phyloP scores from a whole-genome alignment of 2,888 invertebrate species.

The Iphiclides podalirius region DNA sequence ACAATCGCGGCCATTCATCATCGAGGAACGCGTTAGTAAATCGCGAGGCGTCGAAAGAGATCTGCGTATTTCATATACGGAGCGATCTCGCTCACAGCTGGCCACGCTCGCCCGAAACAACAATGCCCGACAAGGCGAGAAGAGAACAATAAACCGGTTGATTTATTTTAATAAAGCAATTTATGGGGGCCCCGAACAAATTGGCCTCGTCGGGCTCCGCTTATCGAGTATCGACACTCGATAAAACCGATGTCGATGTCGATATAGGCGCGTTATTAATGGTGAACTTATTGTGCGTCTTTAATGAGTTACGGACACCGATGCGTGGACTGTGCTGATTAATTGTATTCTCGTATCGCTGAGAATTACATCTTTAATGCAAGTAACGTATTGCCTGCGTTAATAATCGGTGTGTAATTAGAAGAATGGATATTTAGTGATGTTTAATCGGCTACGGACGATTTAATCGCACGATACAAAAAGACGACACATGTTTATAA shows the following conservation, averaged over 20 bases:
- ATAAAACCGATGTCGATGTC: conserved; percentile 64
- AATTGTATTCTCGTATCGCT: neutral
- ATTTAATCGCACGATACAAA: too few species aligned
- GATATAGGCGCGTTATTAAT: conserved; percentile 63
- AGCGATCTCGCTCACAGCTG: too few species aligned
- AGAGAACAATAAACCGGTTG: conserved; percentile 73
- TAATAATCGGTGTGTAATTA: neutral
- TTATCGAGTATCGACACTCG: conserved; percentile 67
- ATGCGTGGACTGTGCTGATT: conserved; percentile 1
- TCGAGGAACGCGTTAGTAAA: conserved; percentile 17
- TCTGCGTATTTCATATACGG: conserved; percentile 21
- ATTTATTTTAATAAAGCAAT: conserved; percentile 78
- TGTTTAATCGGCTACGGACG: too few species aligned
- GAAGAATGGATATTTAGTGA: too few species aligned
- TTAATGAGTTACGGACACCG: conserved; percentile 47
- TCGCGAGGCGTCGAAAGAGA: conserved; percentile 21
- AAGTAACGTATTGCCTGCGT: neutral
- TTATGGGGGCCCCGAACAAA: conserved; percentile 70
- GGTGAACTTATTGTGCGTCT: conserved; percentile 55
- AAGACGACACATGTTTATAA: too few species aligned
- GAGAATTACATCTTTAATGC: conserved; percentile 5
- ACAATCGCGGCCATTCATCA: conserved; percentile 13
- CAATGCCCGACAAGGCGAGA: conserved; percentile 65
- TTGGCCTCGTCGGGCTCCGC: conserved; percentile 62
- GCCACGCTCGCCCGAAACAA: conserved; percentile 47